Conservation (phyloP, 2,797 vertebrate species). For the Valencia hispanica region DNA sequence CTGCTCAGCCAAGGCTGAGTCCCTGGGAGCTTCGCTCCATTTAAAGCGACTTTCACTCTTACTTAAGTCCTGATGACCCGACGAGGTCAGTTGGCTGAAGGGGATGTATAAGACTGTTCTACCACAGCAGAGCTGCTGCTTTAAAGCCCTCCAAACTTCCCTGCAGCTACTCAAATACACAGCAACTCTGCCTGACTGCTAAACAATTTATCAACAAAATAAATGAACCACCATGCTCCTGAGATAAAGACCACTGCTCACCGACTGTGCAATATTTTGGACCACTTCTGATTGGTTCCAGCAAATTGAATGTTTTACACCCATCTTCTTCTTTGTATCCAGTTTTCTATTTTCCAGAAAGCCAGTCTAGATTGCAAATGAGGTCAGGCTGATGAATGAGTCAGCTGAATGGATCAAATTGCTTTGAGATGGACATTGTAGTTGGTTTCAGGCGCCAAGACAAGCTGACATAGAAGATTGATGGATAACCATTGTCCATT, state of each 20-base stretch:
- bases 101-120: constrained; percentile 69
- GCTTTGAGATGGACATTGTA: constrained; percentile 80
- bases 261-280: constrained; percentile 61
- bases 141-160: constrained; percentile 71
- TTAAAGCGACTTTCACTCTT: constrained; percentile 87
- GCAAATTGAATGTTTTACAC: constrained; percentile 68
- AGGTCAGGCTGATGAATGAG: constrained; percentile 79
- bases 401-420: constrained; percentile 77
- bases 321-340: constrained; percentile 46
- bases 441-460: constrained; percentile 71
- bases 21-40: constrained; percentile 76
- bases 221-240: constrained; percentile 65
- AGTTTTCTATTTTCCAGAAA: constrained; percentile 52
- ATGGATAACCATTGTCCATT: constrained; percentile 82
- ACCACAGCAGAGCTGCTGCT: constrained; percentile 46
- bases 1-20: constrained; percentile 82
- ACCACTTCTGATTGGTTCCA: constrained; percentile 47
- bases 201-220: constrained; percentile 79
- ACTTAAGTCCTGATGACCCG: constrained; percentile 84
- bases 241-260: constrained; percentile 68
- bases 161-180: constrained; percentile 69
- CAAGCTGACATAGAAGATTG: constrained; percentile 79
- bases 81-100: constrained; percentile 80
- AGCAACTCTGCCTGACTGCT: constrained; percentile 71
- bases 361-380: constrained; percentile 71